Conservation (phyloP, 2,888 invertebrate genomes). For the Bellardia bayeri region DNA sequence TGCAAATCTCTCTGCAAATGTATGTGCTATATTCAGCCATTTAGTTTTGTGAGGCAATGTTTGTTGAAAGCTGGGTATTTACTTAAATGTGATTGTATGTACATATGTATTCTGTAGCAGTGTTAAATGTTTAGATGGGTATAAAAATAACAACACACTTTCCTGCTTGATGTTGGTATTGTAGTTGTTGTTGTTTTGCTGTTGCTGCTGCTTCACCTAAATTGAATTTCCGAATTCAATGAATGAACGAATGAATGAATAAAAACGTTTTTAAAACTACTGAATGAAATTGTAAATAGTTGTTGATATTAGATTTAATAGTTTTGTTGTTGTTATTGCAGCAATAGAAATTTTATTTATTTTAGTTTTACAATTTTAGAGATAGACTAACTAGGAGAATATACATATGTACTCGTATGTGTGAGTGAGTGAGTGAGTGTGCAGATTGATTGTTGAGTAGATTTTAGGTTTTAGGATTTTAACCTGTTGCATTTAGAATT, state of each 20-base stretch:
- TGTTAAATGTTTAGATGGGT: conserved; percentile 63
- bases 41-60: conserved; percentile 7
- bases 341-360: conserved; percentile 42
- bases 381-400: neutral
- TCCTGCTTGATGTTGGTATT: conserved; percentile 52
- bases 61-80: neutral
- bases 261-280: conserved; percentile 49
- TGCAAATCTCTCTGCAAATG: conserved; percentile 50
- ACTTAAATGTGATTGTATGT: conserved; percentile 21
- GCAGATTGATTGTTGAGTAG: conserved; percentile 3
- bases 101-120: conserved; percentile 37
- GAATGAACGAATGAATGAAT: conserved; percentile 79
- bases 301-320: conserved; percentile 78
- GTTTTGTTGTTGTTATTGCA: conserved; percentile 52
- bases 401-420: neutral
- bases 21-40: conserved; percentile 9
- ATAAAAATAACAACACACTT: conserved; percentile 61
- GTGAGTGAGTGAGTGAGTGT: neutral
- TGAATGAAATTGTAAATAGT: conserved; percentile 75
- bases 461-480: conserved; percentile 59
- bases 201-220: conserved; percentile 74
- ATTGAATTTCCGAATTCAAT: conserved; percentile 83
- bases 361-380: conserved; percentile 38
- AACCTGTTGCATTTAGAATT: conserved; percentile 65
- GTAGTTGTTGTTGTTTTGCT: conserved; percentile 41